A percentile compares a stretch with the other conserved stretches of the same genome.
phyloP scores from a whole-genome alignment of 1,140 invertebrate species.

The Drosophila ohnishii region DNA sequence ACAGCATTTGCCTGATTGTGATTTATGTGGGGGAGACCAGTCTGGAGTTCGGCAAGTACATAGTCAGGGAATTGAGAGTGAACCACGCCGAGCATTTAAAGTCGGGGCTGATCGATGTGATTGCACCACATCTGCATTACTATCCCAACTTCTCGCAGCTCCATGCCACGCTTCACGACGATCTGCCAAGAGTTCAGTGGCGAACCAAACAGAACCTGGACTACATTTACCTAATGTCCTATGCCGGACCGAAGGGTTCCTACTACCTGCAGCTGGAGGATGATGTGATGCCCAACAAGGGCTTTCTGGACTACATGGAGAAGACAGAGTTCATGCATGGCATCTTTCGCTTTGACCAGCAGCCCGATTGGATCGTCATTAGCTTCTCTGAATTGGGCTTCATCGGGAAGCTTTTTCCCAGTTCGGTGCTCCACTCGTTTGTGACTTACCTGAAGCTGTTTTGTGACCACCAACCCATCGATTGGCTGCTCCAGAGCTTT shows the following conservation, averaged over 20 bases:
- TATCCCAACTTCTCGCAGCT: conserved; percentile 36
- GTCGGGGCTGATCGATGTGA: conserved; percentile 43
- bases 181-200: conserved; percentile 7
- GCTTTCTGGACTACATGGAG: conserved; percentile 32
- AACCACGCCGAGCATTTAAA: conserved; percentile 10
- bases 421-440: conserved; percentile 11
- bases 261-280: conserved; percentile 59
- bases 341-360: conserved; percentile 17
- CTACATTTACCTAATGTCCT: conserved; percentile 52
- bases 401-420: conserved; percentile 46
- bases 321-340: conserved; percentile 17
- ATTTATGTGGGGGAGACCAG: conserved; percentile 45
- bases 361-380: conserved; percentile 46
- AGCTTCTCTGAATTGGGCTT: conserved; percentile 50
- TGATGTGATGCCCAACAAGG: conserved; percentile 13
- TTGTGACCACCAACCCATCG: conserved; percentile 46
- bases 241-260: conserved; percentile 28
- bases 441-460: conserved; percentile 31
- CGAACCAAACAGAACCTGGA: conserved; percentile 46
- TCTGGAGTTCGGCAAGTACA: conserved; percentile 5
- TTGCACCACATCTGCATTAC: conserved; percentile 35
- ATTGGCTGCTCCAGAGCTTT: conserved; percentile 49
- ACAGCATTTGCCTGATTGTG: conserved; percentile 32
- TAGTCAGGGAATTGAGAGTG: conserved; percentile 1
- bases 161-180: conserved; percentile 18